These are phyloP conservation scores for Gyps fulvus DNA, from an alignment of 2,113 vertebrate genomes.

Conservation along the genomic window DNA sequence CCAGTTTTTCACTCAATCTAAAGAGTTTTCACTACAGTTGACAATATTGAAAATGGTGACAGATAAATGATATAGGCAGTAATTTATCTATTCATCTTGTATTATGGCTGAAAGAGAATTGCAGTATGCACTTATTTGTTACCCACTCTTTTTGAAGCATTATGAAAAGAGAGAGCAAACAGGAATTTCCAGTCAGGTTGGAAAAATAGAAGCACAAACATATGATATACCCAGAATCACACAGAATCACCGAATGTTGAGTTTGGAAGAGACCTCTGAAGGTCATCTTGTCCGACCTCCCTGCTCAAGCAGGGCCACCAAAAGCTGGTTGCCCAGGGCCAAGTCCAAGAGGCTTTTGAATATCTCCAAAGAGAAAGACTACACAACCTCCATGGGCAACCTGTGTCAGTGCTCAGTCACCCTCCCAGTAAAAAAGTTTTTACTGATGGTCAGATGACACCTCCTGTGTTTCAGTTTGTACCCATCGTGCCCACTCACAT, in stretches of 20 bases:
- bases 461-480: background rate
- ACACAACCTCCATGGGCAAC: background rate
- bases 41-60: background rate
- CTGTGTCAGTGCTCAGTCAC: background rate
- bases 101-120: background rate
- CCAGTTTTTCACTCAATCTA: slow-evolving; percentile 20
- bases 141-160: background rate
- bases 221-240: background rate
- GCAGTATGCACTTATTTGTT: background rate
- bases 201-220: background rate
- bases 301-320: background rate
- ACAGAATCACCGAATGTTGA: background rate
- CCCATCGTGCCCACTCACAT: background rate
- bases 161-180: background rate
- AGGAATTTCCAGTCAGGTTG: background rate
- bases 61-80: background rate
- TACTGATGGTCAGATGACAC: background rate
- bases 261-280: background rate
- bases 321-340: background rate
- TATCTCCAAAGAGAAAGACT: background rate
- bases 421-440: background rate
- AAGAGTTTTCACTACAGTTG: background rate
- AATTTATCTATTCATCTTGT: background rate
- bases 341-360: background rate
- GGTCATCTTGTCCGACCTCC: background rate